A percentile compares a stretch with the other conserved stretches of the same genome.
Evolutionary conservation across 2,888 invertebrate species (phyloP).

Genomic region (Caenorhabditis plicata): DNA sequence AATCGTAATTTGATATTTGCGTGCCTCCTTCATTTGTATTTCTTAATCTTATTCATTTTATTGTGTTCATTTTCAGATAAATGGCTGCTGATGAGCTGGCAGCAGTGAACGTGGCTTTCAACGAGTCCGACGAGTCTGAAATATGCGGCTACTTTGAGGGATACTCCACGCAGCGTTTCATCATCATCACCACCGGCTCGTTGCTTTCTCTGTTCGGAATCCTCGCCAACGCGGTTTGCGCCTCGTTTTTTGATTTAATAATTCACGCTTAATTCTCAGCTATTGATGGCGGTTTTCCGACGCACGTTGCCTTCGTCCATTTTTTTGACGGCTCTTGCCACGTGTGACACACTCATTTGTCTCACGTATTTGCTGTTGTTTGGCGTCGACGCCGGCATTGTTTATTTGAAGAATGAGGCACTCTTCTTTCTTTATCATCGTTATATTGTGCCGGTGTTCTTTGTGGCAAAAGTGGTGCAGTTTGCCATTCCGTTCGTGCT

Average conservation of each 20-base stretch:
- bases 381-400: slow-evolving; percentile 48
- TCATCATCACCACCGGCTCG: slow-evolving; percentile 40
- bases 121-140: slow-evolving; percentile 13
- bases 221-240: slow-evolving; percentile 38
- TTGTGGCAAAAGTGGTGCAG: slow-evolving; percentile 47
- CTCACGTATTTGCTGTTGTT: slow-evolving; percentile 47
- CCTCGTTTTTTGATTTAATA: neutral
- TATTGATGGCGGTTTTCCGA: slow-evolving; percentile 46
- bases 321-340: slow-evolving; percentile 39
- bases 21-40: too few species aligned
- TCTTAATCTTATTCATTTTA: too few species aligned
- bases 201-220: slow-evolving; percentile 39
- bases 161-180: slow-evolving; percentile 39
- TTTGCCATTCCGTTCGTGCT: slow-evolving; percentile 52
- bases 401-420: slow-evolving; percentile 39
- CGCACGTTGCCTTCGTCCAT: slow-evolving; percentile 44
- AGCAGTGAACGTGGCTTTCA: neutral
- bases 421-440: slow-evolving; percentile 46
- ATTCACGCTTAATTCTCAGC: slow-evolving; percentile 23
- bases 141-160: slow-evolving; percentile 48
- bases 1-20: too few species aligned
- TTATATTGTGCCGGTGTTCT: slow-evolving; percentile 46
- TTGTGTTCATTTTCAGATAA: too few species aligned
- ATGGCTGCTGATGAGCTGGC: too few species aligned
- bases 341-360: slow-evolving; percentile 42